Evolutionary conservation across 2,797 vertebrate genomes (phyloP), one percentile per base, ranked within the genome.

Genomic region (Epinephelus coioides): DNA sequence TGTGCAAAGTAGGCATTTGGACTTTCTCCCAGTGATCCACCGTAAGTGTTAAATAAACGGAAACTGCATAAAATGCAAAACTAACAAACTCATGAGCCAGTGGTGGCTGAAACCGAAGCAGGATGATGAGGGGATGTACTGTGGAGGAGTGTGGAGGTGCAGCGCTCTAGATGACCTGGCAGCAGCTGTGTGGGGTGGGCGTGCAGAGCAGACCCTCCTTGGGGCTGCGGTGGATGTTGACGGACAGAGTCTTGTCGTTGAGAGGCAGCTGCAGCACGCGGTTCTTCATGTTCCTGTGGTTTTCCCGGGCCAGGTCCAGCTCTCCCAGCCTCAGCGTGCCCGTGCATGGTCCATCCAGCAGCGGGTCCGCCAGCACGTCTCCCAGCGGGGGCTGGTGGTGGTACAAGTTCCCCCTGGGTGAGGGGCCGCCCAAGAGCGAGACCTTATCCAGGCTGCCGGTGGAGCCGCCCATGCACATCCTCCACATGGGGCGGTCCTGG

Each of bases 181-280:
- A 99, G 94, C 98, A 99, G 94, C 97, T 99, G 94, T 97, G 97
- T n/a, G 96, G 97, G 92, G 96, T 95, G 69, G 98, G 96, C 73
- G 97, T 96, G 82, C 97, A 99, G 69, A 99, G 96, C 87, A 98
- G 96, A 79, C 97, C 97, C 87, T 99, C 98, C 89, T 97, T 97
- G 30, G 97, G 96, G 94, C 94, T 95, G 43, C 92, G 85, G 82
- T 99, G 98, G 93, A 99, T 99, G 94, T 99, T 99, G 93, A 99
- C 97, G 61, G 98, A 98, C 92, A 99, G 96, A 60, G 97, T 98
- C 95, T 99, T 99, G 94, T 99, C 98, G 19, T 97, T 98, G 86
- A 99, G 97, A 93, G 98, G 98, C 96, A 98, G 97, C 96, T 99
- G 98, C 83, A 99, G 94, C 86, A 97, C 95, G 21, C 93, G 97